Conservation (phyloP, 2,113 vertebrate genomes). For the Strix aluco region DNA sequence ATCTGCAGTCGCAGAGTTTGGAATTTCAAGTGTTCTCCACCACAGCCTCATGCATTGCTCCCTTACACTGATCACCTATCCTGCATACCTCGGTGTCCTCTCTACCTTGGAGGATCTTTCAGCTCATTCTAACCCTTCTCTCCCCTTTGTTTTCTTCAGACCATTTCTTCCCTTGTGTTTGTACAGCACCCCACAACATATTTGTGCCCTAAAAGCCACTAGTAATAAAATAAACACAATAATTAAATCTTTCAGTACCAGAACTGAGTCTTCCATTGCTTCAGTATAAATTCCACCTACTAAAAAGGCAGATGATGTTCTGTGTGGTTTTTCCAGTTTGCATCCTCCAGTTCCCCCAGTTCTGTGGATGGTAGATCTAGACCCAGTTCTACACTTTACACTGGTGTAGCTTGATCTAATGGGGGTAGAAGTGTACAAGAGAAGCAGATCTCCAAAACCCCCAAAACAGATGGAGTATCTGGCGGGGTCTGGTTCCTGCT, state of each 20-base stretch:
- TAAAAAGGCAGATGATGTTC: background rate
- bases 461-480: background rate
- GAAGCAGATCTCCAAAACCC: background rate
- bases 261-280: background rate
- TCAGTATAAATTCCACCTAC: background rate
- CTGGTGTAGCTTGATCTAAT: background rate
- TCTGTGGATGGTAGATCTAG: background rate
- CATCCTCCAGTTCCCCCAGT: background rate
- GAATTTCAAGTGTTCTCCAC: background rate
- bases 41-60: background rate
- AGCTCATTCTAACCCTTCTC: background rate
- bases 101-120: background rate
- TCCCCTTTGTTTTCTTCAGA: background rate
- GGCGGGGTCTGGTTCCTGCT: slow-evolving; percentile 22
- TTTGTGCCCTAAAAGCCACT: background rate
- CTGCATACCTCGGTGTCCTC: background rate
- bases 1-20: background rate
- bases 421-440: background rate
- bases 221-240: background rate
- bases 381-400: background rate
- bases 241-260: background rate
- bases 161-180: background rate
- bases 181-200: background rate
- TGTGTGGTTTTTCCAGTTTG: background rate
- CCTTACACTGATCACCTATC: background rate